Conservation (phyloP, 2,113 vertebrate species). For the Otocyon megalotis region DNA sequence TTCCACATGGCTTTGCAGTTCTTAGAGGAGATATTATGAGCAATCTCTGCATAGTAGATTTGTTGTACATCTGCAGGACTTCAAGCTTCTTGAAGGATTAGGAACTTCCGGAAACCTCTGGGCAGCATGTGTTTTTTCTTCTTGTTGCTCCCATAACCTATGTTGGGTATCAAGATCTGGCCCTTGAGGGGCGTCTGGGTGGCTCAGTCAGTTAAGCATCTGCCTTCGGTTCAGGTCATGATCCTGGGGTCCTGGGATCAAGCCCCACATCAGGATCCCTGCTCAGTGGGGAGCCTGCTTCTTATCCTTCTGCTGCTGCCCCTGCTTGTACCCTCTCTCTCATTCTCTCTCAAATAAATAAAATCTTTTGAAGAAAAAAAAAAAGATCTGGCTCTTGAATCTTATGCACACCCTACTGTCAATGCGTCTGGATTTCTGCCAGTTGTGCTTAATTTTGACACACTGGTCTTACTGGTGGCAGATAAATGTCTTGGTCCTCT, state of each 20-base stretch:
- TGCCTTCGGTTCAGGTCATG: too few relatives aligned
- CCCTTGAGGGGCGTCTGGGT: not conserved
- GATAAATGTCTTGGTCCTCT: not conserved
- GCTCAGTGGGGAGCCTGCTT: too few relatives aligned
- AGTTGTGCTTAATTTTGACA: not conserved
- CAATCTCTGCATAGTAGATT: not conserved
- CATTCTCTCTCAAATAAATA: too few relatives aligned
- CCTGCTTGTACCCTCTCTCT: too few relatives aligned
- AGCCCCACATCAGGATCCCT: too few relatives aligned
- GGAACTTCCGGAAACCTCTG: not conserved
- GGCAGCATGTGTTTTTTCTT: not conserved
- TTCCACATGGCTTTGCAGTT: not conserved
- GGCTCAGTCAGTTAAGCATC: too few relatives aligned
- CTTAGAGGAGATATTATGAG: not conserved
- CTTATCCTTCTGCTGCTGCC: too few relatives aligned
- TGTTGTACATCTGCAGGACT: not conserved
- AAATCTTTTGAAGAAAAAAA: too few relatives aligned
- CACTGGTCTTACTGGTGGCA: not conserved
- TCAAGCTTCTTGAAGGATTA: not conserved
- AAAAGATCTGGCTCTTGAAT: not conserved
- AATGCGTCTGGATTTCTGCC: not conserved
- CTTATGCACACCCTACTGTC: not conserved
- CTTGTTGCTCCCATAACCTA: not conserved
- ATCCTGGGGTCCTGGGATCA: too few relatives aligned
- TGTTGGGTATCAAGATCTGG: not conserved